A percentile compares a stretch with the other conserved stretches of the same genome.
These are phyloP conservation scores for Thinocorus orbignyianus DNA, from an alignment of 2,113 vertebrate genomes.

Conservation along the genomic window DNA sequence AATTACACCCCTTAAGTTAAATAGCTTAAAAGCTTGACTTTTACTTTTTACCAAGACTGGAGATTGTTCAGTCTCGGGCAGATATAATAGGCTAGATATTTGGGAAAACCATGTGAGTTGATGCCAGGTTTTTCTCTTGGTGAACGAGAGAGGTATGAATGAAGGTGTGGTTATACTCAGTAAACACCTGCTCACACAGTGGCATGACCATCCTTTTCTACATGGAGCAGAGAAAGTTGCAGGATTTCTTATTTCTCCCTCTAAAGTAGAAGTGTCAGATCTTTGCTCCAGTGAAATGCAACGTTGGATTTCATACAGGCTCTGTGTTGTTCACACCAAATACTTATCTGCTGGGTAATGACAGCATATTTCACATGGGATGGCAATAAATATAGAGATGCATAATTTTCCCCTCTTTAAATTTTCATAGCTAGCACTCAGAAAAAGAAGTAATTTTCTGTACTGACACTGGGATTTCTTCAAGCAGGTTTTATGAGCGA, in stretches of 20 bases:
- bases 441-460: constrained; percentile 20
- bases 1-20: not conserved
- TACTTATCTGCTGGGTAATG: constrained; percentile 39
- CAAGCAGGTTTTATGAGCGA: constrained; percentile 46
- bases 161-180: not conserved
- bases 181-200: not conserved
- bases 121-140: not conserved
- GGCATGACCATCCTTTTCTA: not conserved
- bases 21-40: not conserved
- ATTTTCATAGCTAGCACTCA: constrained; percentile 17
- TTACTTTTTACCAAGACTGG: not conserved
- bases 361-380: constrained; percentile 32
- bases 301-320: not conserved
- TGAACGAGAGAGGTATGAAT: not conserved
- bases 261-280: not conserved
- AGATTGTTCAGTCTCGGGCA: not conserved
- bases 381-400: constrained; percentile 44
- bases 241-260: not conserved
- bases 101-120: not conserved
- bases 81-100: not conserved
- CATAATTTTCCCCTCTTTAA: not conserved
- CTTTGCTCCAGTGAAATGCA: not conserved
- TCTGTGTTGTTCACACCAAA: not conserved
- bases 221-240: not conserved
- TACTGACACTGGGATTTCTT: constrained; percentile 5